Evolutionary conservation across 2,888 invertebrate species (phyloP), one percentile per base, ranked within the genome.

Genomic region (Coenonympha glycerion): DNA sequence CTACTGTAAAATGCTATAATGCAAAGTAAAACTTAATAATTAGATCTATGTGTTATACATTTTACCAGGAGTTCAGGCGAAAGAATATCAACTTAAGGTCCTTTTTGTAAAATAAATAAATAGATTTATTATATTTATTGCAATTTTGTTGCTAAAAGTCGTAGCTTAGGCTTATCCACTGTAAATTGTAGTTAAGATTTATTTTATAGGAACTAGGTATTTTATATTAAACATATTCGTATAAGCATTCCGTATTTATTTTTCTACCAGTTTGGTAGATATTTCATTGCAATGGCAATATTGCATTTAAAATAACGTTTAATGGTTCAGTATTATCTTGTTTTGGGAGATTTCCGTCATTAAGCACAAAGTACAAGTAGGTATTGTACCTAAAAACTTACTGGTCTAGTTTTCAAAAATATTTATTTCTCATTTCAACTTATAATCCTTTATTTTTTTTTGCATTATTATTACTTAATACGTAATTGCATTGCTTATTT

Each of bases 171-270:
- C 62, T 60, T 69, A 62, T 61, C 54, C 55, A 60, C 58, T 73
- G 73, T 73, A 75, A 65, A 73, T 72, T 68, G 53, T 68, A 67
- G 64, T 11, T 64, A 64, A 63, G 58, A 46, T 50, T 34, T 47
- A 55, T 56, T 64, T 57, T 61, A 62, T 62, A 63, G 55, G 59
- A 54, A 53, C 55, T 61, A 66, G 63, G 56, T 53, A 47, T 49
- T 57, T 54, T 56, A 53, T 45, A 58, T 39, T 16, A 16, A 13
- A 39, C 15, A 39, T 6, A 15, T 42, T 53, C 60, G 55, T 60
- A 56, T 55, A 63, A 61, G 66, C 71, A 74, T 73, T 74, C 71
- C 71, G 64, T 68, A 69, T 71, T 71, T 60, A 61, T 64, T 62
- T n/a, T 60, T 56, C 65, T 65, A 65, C 69, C 60, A 55, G 57